Base-by-base conservation (phyloP, 2,797 vertebrate species). In the Huso huso region DNA sequence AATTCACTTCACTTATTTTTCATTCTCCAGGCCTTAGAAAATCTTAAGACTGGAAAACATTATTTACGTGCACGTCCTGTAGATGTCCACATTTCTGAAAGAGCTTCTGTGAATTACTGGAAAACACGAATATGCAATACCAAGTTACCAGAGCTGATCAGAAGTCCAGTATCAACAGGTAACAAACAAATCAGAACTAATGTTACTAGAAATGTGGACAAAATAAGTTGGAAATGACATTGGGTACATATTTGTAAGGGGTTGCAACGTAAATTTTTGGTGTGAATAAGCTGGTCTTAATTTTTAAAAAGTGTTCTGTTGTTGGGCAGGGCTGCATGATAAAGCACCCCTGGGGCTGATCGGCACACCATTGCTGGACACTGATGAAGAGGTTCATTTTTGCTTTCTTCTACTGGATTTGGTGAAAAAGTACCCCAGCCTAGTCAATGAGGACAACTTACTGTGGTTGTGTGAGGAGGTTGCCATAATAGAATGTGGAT, bases 391-490 rank as follows among this genome's bases (percentile, higher is more conserved):
- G 60, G 79, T 86, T 2, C 82, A 81, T 53, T 88, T 86, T 74
- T 87, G 82, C 9, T 84, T 88, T 72, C 64, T 89, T 49, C 84
- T 83, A 11, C 63, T 88, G 12, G 81, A 86, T 51, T 68, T 85
- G 66, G 74, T 86, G 53, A 71, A 74, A 59, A 78, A 80, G 68
- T 78, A 87, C 62, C 85, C 86, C 6, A 70, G 72, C 37, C 71
- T 88, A 52, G 79, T 88, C 64, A 88, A 78, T n/a, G 4, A 62
- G 62, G n/a, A 62, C 15, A 52, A 13, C n/a, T 49, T 52, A 64
- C 13, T 52, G 23, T n/a, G 63, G 53, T 66, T 58, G 62, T 68
- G 51, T 48, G 62, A 66, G 66, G 80, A 76, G 0, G 70, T 84
- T 60, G 83, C 72, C 61, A 68, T 88, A 51, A 79, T 86, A 0